phyloP scores from a whole-genome alignment of 2,113 vertebrate genomes.

The Stigmatopora argus region DNA sequence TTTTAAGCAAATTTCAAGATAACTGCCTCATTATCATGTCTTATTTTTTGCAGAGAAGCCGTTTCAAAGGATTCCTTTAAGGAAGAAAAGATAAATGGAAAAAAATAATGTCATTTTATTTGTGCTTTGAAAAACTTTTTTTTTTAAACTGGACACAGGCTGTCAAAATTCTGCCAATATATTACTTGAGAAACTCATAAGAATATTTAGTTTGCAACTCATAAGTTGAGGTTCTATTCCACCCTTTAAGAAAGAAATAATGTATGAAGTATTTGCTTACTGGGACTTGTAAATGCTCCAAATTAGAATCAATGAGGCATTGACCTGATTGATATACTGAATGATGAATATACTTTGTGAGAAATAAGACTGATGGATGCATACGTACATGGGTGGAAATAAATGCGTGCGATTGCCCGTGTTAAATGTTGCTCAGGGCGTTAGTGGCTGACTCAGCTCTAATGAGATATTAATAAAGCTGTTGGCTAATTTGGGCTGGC shows the following conservation, averaged over 20 bases:
- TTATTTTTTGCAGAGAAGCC: no score
- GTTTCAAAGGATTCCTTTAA: no score
- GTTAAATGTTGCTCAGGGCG: conserved; percentile 28
- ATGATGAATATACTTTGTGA: background rate
- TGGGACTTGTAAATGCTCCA: background rate
- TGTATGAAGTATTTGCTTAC: background rate
- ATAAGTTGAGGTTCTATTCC: background rate
- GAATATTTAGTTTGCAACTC: background rate
- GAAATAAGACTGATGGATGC: background rate
- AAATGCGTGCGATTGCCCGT: background rate
- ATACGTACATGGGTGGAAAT: background rate
- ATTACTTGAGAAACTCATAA: background rate
- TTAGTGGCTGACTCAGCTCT: conserved; percentile 58
- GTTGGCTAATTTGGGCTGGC: conserved; percentile 52
- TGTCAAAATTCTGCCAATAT: background rate
- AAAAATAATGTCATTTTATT: no score
- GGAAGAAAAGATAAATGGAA: no score
- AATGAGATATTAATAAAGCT: conserved; percentile 60
- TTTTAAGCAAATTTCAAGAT: no score
- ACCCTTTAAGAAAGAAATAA: background rate
- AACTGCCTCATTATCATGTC: no score
- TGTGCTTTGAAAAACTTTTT: no score
- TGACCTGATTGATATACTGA: background rate
- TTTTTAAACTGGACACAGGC: no score
- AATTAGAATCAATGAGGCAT: background rate